A percentile compares a stretch with the other conserved stretches of the same genome.
Evolutionary conservation across 2,797 vertebrate genomes (phyloP).

Genomic region (Hafferia zeledoni): DNA sequence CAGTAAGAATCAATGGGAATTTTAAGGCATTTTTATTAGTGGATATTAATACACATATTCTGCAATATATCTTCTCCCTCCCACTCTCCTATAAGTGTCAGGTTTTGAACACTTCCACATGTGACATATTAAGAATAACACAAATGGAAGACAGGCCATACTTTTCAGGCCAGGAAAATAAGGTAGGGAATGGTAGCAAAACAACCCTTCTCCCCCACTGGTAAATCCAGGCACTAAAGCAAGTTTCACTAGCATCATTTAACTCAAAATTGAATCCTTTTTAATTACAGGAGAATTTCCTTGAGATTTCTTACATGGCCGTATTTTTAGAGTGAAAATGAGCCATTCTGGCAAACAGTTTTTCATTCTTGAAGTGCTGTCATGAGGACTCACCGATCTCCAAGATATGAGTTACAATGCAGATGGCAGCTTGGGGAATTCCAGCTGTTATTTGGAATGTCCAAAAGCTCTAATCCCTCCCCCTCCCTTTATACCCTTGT

Average conservation of each 20-base stretch:
- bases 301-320: neutral
- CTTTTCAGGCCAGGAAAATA: neutral
- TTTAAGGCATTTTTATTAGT: neutral
- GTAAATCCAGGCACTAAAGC: neutral
- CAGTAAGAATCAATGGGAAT: neutral
- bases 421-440: conserved; percentile 48
- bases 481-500: neutral
- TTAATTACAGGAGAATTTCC: conserved; percentile 20
- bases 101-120: neutral
- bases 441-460: conserved; percentile 48
- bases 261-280: conserved; percentile 27
- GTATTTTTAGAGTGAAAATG: conserved; percentile 7
- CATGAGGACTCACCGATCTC: neutral
- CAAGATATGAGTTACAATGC: conserved; percentile 21
- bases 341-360: neutral
- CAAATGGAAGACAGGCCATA: neutral
- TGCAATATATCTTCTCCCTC: neutral
- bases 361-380: conserved; percentile 1
- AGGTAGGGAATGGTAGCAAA: neutral
- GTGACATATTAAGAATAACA: neutral
- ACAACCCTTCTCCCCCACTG: neutral
- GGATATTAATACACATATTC: neutral
- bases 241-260: neutral
- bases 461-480: conserved; percentile 13
- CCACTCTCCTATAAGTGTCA: neutral